These are phyloP conservation scores for Colostygia pectinataria DNA, from an alignment of 2,888 invertebrate species.

Conservation along the genomic window DNA sequence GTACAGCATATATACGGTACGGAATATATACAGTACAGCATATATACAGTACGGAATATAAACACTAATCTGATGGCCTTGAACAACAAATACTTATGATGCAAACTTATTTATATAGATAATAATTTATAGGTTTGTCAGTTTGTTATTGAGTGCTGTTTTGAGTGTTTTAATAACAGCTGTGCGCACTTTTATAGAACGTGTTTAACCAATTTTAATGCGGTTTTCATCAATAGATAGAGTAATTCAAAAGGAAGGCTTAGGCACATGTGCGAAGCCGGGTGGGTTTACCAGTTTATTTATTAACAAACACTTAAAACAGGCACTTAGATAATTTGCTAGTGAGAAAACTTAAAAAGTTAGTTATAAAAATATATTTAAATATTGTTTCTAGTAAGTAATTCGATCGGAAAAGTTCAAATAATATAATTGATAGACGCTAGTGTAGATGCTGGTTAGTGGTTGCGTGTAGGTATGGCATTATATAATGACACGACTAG, in stretches of 20 bases:
- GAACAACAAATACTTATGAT: slow-evolving; percentile 11
- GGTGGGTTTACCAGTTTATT: too few species aligned
- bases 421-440: slow-evolving; percentile 17
- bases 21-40: too few species aligned
- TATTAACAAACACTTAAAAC: not conserved
- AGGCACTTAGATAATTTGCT: not conserved
- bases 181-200: too few species aligned
- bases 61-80: slow-evolving; percentile 8
- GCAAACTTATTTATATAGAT: not conserved
- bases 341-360: slow-evolving; percentile 15
- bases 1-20: too few species aligned
- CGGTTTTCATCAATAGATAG: too few species aligned
- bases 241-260: too few species aligned
- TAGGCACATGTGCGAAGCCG: too few species aligned
- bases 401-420: slow-evolving; percentile 17
- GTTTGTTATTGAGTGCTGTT: not conserved
- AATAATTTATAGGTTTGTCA: not conserved
- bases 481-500: not conserved
- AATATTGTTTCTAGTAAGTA: not conserved
- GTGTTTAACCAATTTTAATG: too few species aligned
- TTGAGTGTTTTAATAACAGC: too few species aligned
- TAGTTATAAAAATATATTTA: not conserved
- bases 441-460: slow-evolving; percentile 13
- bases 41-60: not conserved
- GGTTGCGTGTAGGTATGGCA: not conserved